Percentiles rank a stretch among this genome's conserved stretches.
These are phyloP conservation scores for Drosophila sordidapex DNA, from an alignment of 2,888 invertebrate species.

Conservation along the genomic window DNA sequence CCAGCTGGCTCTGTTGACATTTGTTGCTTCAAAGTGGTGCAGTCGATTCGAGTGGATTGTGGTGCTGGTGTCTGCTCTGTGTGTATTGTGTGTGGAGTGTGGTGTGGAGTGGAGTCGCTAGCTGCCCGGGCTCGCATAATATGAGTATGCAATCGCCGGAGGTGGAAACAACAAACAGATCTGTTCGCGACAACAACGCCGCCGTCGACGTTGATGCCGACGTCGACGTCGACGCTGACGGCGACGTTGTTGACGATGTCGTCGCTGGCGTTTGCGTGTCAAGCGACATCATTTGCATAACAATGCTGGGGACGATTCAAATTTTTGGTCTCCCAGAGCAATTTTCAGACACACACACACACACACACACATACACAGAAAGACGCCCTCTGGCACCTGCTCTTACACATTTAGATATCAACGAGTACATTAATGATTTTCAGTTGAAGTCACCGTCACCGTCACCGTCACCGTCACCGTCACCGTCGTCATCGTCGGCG, in stretches of 20 bases:
- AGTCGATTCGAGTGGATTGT: conserved; percentile 6
- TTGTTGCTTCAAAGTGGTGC: conserved; percentile 20
- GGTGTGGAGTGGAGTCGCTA: conserved; percentile 30
- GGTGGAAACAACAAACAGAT: conserved; percentile 73
- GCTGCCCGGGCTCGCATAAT: conserved; percentile 48
- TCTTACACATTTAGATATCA: conserved; percentile 50
- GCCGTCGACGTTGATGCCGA: conserved; percentile 51
- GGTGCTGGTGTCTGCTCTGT: conserved; percentile 15
- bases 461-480: conserved; percentile 22
- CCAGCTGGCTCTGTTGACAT: conserved; percentile 42
- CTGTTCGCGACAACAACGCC: conserved; percentile 65
- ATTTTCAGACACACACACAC: conserved; percentile 59
- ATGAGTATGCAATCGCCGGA: conserved; percentile 62
- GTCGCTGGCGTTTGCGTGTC: conserved; percentile 82
- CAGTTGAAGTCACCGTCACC: conserved; percentile 43
- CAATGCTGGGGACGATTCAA: conserved; percentile 83
- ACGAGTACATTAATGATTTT: conserved; percentile 62
- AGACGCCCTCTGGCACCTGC: conserved; percentile 68
- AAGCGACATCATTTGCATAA: conserved; percentile 85
- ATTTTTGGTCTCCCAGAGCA: conserved; percentile 79
- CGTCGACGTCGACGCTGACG: conserved; percentile 10
- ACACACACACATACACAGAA: conserved; percentile 10
- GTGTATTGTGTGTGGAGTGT: conserved; percentile 10
- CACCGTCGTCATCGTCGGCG: conserved; percentile 19
- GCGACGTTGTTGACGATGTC: conserved; percentile 28